Percentiles rank a stretch among this genome's conserved stretches.
phyloP scores from a whole-genome alignment of 2,888 invertebrate genomes.

The Ormyrus rosae region DNA sequence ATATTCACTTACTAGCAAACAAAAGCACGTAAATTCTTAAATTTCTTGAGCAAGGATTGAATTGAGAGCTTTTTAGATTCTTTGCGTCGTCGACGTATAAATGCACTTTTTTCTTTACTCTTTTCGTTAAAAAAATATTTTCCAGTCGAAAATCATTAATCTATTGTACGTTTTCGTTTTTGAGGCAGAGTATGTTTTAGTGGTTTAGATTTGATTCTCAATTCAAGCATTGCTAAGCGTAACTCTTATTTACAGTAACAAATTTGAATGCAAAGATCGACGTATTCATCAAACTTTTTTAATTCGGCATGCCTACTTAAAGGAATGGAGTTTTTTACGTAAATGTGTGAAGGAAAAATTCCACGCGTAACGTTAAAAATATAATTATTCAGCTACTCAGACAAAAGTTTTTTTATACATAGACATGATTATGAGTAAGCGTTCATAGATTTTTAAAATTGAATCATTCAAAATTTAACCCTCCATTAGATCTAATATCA shows the following conservation, averaged over 20 bases:
- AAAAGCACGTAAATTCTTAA: slow-evolving; percentile 47
- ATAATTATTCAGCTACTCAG: slow-evolving; percentile 34
- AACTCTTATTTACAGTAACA: slow-evolving; percentile 55
- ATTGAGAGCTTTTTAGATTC: slow-evolving; percentile 17
- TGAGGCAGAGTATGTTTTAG: neutral
- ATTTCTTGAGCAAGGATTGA: slow-evolving; percentile 41
- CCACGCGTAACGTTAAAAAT: slow-evolving; percentile 41
- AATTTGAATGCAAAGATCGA: slow-evolving; percentile 46
- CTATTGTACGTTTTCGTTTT: slow-evolving; percentile 6
- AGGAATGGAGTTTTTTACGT: slow-evolving; percentile 48
- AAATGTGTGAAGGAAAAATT: slow-evolving; percentile 37
- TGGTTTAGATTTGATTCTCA: slow-evolving; percentile 23
- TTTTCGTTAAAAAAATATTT: slow-evolving; percentile 46
- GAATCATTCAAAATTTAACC: slow-evolving; percentile 39
- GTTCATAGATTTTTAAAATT: slow-evolving; percentile 28
- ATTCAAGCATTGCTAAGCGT: slow-evolving; percentile 49
- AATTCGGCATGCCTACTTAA: slow-evolving; percentile 47
- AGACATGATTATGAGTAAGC: slow-evolving; percentile 33
- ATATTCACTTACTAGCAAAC: slow-evolving; percentile 45
- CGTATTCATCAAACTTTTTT: slow-evolving; percentile 43
- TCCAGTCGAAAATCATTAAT: slow-evolving; percentile 31
- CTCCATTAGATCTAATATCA: slow-evolving; percentile 35
- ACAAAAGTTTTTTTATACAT: slow-evolving; percentile 34
- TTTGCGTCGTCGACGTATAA: slow-evolving; percentile 18
- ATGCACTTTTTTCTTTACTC: slow-evolving; percentile 38